A percentile compares a stretch with the other conserved stretches of the same genome.
Evolutionary conservation across 1,140 invertebrate genomes (phyloP).

Genomic region (Bombus ignitus): DNA sequence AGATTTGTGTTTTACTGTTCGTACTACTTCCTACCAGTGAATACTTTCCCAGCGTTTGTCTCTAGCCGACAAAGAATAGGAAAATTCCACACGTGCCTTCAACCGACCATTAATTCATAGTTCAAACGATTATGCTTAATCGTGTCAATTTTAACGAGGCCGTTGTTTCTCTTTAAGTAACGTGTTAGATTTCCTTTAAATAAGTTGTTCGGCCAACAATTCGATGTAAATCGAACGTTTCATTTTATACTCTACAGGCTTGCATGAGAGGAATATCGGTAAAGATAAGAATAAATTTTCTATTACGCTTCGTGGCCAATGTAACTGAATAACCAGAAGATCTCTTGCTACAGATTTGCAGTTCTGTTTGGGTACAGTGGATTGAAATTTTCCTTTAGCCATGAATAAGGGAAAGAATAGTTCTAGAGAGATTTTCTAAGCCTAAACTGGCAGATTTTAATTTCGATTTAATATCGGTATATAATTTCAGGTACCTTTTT

Average conservation of each 20-base stretch:
- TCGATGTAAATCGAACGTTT: background rate
- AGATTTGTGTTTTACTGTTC: slow-evolving; percentile 40
- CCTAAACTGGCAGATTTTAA: no score
- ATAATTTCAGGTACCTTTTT: no score
- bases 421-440: no score
- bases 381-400: no score
- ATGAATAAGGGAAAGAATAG: no score
- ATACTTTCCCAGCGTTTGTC: slow-evolving; percentile 73
- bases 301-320: background rate
- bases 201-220: background rate
- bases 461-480: no score
- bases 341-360: background rate
- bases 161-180: background rate
- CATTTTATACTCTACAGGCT: background rate
- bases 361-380: no score
- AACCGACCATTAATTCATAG: background rate
- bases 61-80: slow-evolving; percentile 42
- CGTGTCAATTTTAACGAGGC: background rate
- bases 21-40: slow-evolving; percentile 44
- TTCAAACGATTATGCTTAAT: background rate
- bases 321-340: background rate
- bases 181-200: background rate
- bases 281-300: background rate
- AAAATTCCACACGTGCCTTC: slow-evolving; percentile 39
- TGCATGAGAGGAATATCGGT: background rate